Percentiles rank a stretch among this genome's conserved stretches.
Conservation (phyloP, 2,888 invertebrate genomes). For the Mimachlamys varia region DNA sequence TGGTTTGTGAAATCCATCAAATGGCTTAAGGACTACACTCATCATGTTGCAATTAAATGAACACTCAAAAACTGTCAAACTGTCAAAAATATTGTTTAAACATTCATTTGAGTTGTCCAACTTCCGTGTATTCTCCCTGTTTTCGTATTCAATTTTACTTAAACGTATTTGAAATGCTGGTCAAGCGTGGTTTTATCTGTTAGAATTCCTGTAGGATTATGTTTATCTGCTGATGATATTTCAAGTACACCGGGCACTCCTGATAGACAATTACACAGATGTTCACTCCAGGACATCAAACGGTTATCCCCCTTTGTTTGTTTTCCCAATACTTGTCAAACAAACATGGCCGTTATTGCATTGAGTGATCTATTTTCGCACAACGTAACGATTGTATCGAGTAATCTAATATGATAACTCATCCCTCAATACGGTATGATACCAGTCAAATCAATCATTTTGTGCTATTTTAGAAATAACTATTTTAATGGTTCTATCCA, state of each 20-base stretch:
- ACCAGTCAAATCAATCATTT: background rate
- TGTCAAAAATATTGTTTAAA: no score
- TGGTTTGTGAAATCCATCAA: no score
- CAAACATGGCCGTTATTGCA: conserved; percentile 32
- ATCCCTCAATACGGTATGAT: background rate
- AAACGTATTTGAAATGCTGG: background rate
- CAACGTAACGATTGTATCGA: background rate
- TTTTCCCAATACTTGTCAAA: conserved; percentile 23
- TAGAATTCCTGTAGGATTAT: conserved; percentile 13
- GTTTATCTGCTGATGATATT: background rate
- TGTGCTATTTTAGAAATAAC: background rate
- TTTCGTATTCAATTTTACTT: background rate
- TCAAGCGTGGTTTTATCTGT: background rate
- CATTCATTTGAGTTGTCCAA: no score
- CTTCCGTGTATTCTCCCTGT: no score
- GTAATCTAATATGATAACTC: background rate
- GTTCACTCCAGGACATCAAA: background rate
- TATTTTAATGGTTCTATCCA: background rate
- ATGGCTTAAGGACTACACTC: no score
- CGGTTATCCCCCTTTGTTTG: background rate
- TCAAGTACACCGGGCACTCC: conserved; percentile 1
- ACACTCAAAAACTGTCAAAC: no score
- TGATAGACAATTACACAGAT: conserved; percentile 16
- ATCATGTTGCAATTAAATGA: no score
- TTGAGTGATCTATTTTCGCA: background rate